Evolutionary conservation across 2,888 invertebrate species (phyloP).

Genomic region (Latrodectus elegans): DNA sequence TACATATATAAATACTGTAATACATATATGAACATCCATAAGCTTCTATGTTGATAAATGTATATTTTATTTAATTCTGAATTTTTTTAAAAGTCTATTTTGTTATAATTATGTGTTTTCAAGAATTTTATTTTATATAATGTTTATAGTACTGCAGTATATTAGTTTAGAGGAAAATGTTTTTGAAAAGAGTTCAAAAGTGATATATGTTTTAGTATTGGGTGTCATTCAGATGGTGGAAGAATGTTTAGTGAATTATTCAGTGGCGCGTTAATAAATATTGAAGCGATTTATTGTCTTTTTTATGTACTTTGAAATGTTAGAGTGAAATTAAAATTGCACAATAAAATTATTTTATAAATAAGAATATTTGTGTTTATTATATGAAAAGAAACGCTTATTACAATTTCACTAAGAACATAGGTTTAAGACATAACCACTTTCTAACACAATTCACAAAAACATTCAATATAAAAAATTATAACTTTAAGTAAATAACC

Average conservation of each 20-base stretch:
- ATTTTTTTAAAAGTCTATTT: no score
- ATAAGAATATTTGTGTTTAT: not conserved
- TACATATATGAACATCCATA: no score
- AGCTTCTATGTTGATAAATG: no score
- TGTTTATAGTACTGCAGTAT: no score
- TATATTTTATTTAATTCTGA: no score
- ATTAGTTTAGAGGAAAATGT: no score
- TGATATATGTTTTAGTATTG: not conserved
- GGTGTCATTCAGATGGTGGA: not conserved
- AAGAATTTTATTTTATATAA: no score
- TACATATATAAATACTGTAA: no score
- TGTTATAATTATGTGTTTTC: no score
- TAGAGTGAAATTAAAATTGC: slow-evolving; percentile 58
- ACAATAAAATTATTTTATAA: slow-evolving; percentile 68
- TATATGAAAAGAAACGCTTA: not conserved
- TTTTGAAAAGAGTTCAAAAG: no score
- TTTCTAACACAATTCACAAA: not conserved
- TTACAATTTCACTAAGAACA: not conserved
- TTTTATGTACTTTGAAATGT: slow-evolving; percentile 68
- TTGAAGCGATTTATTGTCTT: slow-evolving; percentile 55
- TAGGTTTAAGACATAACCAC: not conserved
- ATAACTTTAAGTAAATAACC: no score
- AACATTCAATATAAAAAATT: not conserved
- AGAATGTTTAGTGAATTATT: slow-evolving; percentile 9
- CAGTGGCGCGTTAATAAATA: slow-evolving; percentile 23